A percentile compares a stretch with the other conserved stretches of the same genome.
Conservation (phyloP, 2,888 invertebrate genomes). For the Autographa gamma region DNA sequence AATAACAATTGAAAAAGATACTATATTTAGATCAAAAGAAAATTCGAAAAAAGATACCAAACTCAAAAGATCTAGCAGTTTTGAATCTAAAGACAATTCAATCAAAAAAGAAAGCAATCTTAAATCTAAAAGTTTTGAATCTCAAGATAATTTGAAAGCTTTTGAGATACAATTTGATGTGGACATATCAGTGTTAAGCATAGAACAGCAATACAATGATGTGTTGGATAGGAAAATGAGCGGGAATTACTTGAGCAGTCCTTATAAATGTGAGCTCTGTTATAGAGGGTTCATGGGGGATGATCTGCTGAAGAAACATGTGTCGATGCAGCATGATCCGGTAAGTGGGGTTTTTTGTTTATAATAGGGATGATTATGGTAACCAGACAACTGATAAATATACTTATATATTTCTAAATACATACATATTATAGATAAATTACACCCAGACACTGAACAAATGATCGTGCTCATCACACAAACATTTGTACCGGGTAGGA, state of each 20-base stretch:
- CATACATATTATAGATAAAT: too few relatives aligned
- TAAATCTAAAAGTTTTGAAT: slow-evolving; percentile 37
- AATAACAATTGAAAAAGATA: slow-evolving; percentile 44
- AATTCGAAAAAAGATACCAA: too few relatives aligned
- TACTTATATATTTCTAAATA: too few relatives aligned
- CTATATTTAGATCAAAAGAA: too few relatives aligned
- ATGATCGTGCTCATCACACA: too few relatives aligned
- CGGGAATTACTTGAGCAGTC: slow-evolving; percentile 53
- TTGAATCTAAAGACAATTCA: background rate
- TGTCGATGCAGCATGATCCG: slow-evolving; percentile 55
- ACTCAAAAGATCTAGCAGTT: too few relatives aligned
- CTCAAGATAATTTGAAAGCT: slow-evolving; percentile 42
- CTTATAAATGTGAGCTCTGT: slow-evolving; percentile 60
- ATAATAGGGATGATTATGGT: too few relatives aligned
- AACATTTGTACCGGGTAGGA: too few relatives aligned
- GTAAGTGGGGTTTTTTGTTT: too few relatives aligned
- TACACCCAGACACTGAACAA: too few relatives aligned
- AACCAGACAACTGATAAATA: too few relatives aligned
- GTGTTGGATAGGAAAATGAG: slow-evolving; percentile 55
- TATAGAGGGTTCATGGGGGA: slow-evolving; percentile 59
- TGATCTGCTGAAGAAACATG: slow-evolving; percentile 56
- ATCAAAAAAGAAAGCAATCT: slow-evolving; percentile 12
- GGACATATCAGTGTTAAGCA: slow-evolving; percentile 42
- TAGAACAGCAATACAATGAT: slow-evolving; percentile 56
- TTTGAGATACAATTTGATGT: slow-evolving; percentile 57